A percentile compares a stretch with the other conserved stretches of the same genome.
Conservation (phyloP, 2,888 invertebrate genomes). For the Macropis europaea region DNA sequence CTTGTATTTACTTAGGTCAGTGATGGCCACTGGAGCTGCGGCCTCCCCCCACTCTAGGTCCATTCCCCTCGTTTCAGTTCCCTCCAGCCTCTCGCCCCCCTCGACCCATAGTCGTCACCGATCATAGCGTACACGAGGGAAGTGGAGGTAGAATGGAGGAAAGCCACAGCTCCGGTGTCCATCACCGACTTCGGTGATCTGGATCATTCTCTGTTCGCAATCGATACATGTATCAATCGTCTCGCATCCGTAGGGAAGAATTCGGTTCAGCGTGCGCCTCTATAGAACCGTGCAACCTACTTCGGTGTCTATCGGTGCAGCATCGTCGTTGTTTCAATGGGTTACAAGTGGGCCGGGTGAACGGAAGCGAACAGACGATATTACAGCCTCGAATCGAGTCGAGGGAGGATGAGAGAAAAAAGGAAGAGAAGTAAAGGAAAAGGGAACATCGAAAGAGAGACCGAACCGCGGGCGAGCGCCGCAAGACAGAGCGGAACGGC, state of each 20-base stretch:
- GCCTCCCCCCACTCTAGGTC: too few relatives aligned
- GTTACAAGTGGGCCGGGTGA: conserved; percentile 24
- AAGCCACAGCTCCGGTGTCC: too few relatives aligned
- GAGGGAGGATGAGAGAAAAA: not conserved
- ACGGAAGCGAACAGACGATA: conserved; percentile 15
- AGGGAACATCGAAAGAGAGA: not conserved
- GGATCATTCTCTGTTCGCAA: not conserved
- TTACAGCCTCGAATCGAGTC: conserved; percentile 8
- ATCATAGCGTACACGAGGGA: too few relatives aligned
- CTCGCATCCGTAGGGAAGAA: conserved; percentile 13
- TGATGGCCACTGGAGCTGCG: too few relatives aligned
- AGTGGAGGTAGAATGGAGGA: too few relatives aligned
- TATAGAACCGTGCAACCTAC: not conserved
- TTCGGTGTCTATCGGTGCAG: conserved; percentile 4
- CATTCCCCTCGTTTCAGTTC: too few relatives aligned
- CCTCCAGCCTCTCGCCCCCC: too few relatives aligned
- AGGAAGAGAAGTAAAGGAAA: not conserved
- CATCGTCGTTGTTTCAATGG: conserved; percentile 19
- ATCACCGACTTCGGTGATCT: too few relatives aligned
- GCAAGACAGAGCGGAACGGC: not conserved
- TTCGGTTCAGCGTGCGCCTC: conserved; percentile 8
- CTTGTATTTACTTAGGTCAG: too few relatives aligned
- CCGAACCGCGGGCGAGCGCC: not conserved
- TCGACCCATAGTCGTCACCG: too few relatives aligned
- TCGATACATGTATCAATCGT: not conserved